Percentiles rank a stretch among this genome's conserved stretches.
Conservation (phyloP, 2,113 vertebrate genomes). For the Heptranchias perlo region DNA sequence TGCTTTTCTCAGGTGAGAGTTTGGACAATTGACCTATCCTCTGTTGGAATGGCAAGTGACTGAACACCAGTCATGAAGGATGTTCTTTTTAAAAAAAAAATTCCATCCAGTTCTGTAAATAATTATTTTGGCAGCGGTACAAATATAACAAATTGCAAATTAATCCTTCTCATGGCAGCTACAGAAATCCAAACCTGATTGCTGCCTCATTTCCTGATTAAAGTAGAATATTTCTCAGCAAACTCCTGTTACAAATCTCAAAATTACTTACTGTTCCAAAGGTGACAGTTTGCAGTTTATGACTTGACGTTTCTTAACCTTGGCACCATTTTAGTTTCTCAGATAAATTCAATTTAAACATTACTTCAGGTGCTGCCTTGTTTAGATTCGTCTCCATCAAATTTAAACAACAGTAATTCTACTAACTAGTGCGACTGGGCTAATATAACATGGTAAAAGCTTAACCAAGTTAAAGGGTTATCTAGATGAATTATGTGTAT, state of each 20-base stretch:
- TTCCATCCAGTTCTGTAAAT: background rate
- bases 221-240: background rate
- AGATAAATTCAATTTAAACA: background rate
- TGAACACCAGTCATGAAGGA: background rate
- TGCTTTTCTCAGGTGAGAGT: too few relatives aligned
- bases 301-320: background rate
- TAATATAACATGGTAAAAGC: background rate
- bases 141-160: background rate
- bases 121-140: background rate
- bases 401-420: background rate
- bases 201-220: background rate
- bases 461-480: slow-evolving; percentile 1
- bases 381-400: background rate
- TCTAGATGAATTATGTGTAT: background rate
- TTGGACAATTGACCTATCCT: background rate
- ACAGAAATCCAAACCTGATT: background rate
- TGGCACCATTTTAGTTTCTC: background rate
- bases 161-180: background rate
- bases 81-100: background rate
- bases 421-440: background rate
- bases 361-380: background rate
- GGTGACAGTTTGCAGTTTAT: background rate
- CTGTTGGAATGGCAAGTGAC: background rate
- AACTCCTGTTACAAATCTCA: background rate
- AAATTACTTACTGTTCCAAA: background rate